Evolutionary conservation across 2,113 vertebrate genomes (phyloP).

Genomic region (Sylvia atricapilla): DNA sequence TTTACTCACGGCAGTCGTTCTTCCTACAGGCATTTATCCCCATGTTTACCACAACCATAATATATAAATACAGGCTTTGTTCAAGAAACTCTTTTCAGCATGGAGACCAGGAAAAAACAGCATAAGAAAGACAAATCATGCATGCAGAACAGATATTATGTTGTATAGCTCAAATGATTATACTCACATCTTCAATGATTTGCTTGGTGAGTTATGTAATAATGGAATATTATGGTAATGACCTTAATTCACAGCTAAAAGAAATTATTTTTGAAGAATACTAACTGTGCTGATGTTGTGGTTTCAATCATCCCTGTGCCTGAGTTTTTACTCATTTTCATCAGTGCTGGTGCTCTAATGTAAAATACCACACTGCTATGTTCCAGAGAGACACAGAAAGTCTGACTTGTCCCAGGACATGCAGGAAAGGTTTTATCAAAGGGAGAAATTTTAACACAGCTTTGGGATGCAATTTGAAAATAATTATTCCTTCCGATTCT

Average conservation of each 20-base stretch:
- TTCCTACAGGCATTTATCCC: background rate
- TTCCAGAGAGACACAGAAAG: background rate
- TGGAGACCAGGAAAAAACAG: background rate
- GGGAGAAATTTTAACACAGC: background rate
- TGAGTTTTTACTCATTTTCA: background rate
- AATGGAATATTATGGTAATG: background rate
- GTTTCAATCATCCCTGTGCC: background rate
- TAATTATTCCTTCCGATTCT: background rate
- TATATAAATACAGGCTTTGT: background rate
- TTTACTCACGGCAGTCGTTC: background rate
- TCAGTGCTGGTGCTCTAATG: background rate
- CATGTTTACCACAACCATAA: background rate
- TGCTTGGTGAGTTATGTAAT: background rate
- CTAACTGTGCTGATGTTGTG: background rate
- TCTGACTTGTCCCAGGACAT: background rate
- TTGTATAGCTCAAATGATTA: background rate
- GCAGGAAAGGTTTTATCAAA: background rate
- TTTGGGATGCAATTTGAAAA: background rate
- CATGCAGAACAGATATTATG: background rate
- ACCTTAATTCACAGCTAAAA: background rate
- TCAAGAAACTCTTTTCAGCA: background rate
- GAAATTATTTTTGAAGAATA: background rate
- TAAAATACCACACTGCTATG: background rate
- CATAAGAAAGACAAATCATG: background rate
- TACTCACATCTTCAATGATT: background rate